Evolutionary conservation across 1,140 invertebrate species (phyloP), one percentile per base, ranked within the genome.

Genomic region (Sogatella furcifera): DNA sequence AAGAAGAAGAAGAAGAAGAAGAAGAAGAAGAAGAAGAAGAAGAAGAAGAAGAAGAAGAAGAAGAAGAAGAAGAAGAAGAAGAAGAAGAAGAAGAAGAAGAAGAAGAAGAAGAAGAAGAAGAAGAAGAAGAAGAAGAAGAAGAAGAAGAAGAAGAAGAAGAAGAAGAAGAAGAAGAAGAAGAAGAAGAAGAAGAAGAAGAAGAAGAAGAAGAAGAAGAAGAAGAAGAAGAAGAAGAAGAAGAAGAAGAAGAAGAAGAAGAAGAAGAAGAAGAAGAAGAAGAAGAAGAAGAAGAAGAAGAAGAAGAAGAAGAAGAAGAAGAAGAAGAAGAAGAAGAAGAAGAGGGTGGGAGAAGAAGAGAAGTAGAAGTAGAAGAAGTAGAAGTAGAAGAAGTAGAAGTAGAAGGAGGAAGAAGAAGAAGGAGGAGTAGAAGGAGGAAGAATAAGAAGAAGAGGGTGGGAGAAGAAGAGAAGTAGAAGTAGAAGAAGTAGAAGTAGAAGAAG

Each of bases 1-100:
- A 49, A 57, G 31, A 57, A 57, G 43, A 38, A 46, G 55, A 38
- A 52, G 43, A 17, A 57, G 55, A 22, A 52, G 31, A 38, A 57
- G 43, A 17, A 46, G 31, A 43, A 57, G 43, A 17, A 46, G 31
- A 17, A 57, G 43, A 43, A 57, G 43, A 43, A 57, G 43, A 43
- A 57, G 43, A 43, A 57, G 43, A 43, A 57, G 43, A 43, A 57
- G 28, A 43, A 57, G 43, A 43, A 41, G 43, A 22, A 57, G 31
- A 43, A 46, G 43, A 43, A 57, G 31, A 17, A 46, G 55, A 38
- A 57, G 43, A 43, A 41, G 31, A 17, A 57, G 55, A 17, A 57
- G 55, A 43, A 52, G 55, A 43, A 41, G 31, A 17, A 52, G 31
- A 43, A 52, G 31, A 4, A 52, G 31, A 4, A 52, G 43, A 3